Conservation (phyloP, 2,888 invertebrate genomes). For the Sinotaia quadrata region DNA sequence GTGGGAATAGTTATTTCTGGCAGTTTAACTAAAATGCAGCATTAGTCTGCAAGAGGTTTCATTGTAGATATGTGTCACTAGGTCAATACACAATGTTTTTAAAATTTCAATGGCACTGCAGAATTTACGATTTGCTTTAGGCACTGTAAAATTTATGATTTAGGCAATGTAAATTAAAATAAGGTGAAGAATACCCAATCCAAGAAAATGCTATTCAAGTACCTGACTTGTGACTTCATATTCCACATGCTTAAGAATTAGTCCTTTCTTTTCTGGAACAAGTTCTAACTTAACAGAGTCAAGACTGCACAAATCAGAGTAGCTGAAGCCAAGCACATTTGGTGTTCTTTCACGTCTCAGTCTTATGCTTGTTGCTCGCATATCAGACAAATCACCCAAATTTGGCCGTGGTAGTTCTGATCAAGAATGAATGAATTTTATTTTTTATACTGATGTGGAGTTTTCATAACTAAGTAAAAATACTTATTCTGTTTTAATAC, state of each 20-base stretch:
- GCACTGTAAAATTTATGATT: too few relatives aligned
- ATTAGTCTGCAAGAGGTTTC: too few relatives aligned
- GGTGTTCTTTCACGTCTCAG: slow-evolving; percentile 67
- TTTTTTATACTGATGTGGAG: neutral
- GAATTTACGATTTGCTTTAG: too few relatives aligned
- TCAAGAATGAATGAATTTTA: slow-evolving; percentile 23
- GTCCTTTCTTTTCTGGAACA: slow-evolving; percentile 73
- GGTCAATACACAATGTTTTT: too few relatives aligned
- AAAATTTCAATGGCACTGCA: too few relatives aligned
- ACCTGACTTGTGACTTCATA: slow-evolving; percentile 73
- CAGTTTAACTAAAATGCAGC: too few relatives aligned
- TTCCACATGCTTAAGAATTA: slow-evolving; percentile 73
- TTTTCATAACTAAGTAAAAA: neutral
- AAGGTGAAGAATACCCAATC: neutral
- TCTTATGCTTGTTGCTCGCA: slow-evolving; percentile 62
- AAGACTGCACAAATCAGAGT: slow-evolving; percentile 66
- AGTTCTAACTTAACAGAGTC: slow-evolving; percentile 72
- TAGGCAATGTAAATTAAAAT: neutral
- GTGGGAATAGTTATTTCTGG: too few relatives aligned
- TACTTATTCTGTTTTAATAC: neutral
- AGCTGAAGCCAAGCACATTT: slow-evolving; percentile 67
- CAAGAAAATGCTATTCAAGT: neutral
- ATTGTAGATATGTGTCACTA: too few relatives aligned
- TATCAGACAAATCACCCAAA: slow-evolving; percentile 69
- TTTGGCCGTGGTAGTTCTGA: slow-evolving; percentile 71